phyloP scores from a whole-genome alignment of 2,888 invertebrate species.

The Eubasilissa splendida region DNA sequence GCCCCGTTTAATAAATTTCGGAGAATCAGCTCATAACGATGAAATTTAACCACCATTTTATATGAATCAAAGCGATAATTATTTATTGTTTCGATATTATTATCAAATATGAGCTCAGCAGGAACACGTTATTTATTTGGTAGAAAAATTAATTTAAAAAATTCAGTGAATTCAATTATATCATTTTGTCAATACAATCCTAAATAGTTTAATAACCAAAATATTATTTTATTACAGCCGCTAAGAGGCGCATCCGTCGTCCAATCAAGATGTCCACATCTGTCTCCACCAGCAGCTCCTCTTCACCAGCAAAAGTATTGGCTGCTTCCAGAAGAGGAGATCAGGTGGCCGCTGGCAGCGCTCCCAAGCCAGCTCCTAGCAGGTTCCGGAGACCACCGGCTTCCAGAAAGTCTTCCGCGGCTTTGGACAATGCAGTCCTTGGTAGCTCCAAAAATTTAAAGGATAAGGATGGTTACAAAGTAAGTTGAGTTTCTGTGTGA shows the following conservation, averaged over 20 bases:
- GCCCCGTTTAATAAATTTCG: no score
- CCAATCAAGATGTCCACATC: constrained; percentile 76
- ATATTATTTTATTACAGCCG: constrained; percentile 67
- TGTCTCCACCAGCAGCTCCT: constrained; percentile 64
- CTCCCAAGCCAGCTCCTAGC: constrained; percentile 79
- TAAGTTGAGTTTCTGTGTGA: constrained; percentile 58
- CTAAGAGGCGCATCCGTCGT: constrained; percentile 79
- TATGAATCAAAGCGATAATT: no score
- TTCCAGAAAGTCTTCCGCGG: constrained; percentile 72
- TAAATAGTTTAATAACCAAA: not conserved
- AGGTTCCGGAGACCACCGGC: constrained; percentile 77
- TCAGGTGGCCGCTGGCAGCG: constrained; percentile 73
- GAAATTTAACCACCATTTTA: no score
- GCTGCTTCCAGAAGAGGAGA: constrained; percentile 58
- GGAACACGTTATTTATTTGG: no score
- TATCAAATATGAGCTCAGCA: no score
- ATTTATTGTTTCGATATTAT: no score
- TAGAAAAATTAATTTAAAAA: no score
- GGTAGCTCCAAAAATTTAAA: constrained; percentile 73
- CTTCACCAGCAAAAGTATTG: constrained; percentile 12
- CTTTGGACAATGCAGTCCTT: constrained; percentile 72
- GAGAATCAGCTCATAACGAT: no score
- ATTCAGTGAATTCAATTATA: no score
- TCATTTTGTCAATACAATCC: no score
- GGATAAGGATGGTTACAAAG: constrained; percentile 82